A percentile compares a stretch with the other conserved stretches of the same genome.
Conservation (phyloP, 2,888 invertebrate species). For the Sepiola atlantica region DNA sequence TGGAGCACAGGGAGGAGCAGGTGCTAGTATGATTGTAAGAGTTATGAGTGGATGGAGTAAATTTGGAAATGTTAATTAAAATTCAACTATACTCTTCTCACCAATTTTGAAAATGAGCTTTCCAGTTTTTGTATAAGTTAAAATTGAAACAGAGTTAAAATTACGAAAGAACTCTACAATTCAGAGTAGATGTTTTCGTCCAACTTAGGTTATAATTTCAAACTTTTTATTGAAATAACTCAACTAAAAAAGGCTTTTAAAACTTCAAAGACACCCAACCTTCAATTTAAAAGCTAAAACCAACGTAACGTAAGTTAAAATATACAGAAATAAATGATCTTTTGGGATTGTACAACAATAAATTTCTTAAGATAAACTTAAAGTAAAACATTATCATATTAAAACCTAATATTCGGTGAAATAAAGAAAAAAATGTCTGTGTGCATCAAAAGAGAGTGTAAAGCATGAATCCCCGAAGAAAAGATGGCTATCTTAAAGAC, state of each 20-base stretch:
- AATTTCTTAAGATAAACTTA: neutral
- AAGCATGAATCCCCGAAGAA: neutral
- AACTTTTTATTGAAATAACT: neutral
- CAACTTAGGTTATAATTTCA: neutral
- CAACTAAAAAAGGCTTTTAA: neutral
- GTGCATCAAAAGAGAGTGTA: neutral
- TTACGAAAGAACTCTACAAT: no score
- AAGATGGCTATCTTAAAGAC: neutral
- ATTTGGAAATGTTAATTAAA: neutral
- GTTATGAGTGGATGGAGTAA: neutral
- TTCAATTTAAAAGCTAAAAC: neutral
- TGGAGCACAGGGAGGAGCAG: neutral
- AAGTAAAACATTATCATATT: neutral
- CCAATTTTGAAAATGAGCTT: no score
- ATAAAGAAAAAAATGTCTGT: neutral
- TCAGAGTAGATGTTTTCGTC: no score
- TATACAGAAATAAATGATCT: no score
- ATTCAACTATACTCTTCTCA: no score
- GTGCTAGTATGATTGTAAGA: no score
- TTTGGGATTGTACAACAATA: neutral
- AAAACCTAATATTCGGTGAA: neutral
- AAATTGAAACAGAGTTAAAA: no score
- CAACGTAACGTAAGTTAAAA: no score
- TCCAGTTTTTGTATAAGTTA: no score
- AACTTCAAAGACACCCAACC: neutral